A percentile compares a stretch with the other conserved stretches of the same genome.
Evolutionary conservation across 2,797 vertebrate genomes (phyloP).

Genomic region (Acrossocheilus wenchowensis): DNA sequence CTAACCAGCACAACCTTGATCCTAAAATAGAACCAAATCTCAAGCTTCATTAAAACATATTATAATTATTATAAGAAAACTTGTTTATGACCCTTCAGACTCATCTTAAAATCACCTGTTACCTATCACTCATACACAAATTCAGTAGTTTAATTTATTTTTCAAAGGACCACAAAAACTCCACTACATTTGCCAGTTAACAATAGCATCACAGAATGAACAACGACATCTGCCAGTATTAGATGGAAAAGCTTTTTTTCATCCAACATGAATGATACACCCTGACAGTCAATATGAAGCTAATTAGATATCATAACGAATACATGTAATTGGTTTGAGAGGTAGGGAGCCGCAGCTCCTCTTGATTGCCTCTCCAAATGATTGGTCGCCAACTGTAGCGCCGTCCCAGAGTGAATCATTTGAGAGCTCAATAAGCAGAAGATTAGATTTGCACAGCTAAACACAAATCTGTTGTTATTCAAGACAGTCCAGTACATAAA

Average conservation of each 20-base stretch:
- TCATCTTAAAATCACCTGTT: not conserved
- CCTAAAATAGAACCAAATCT: not conserved
- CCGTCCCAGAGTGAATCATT: conserved; percentile 1
- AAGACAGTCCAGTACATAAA: not conserved
- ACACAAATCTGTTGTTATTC: conserved; percentile 10
- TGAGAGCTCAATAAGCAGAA: conserved; percentile 30
- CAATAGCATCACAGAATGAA: not conserved
- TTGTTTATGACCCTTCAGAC: not conserved
- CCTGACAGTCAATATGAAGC: conserved; percentile 36
- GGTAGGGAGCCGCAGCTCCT: conserved; percentile 13
- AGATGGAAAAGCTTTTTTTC: conserved; percentile 39
- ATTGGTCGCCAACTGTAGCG: conserved; percentile 4
- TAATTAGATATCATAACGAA: conserved; percentile 51
- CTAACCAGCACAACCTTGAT: not conserved
- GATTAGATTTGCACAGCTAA: conserved; percentile 11
- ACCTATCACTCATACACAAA: not conserved
- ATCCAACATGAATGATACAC: conserved; percentile 37
- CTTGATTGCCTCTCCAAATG: conserved; percentile 32
- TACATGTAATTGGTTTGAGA: conserved; percentile 43
- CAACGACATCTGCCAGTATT: conserved; percentile 18
- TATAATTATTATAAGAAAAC: not conserved
- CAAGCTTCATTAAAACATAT: not conserved
- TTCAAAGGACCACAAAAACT: not conserved
- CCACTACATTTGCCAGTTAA: conserved; percentile 7
- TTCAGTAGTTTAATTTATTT: not conserved